Conservation (phyloP, 2,113 vertebrate species). For the Pelvicachromis taeniatus region DNA sequence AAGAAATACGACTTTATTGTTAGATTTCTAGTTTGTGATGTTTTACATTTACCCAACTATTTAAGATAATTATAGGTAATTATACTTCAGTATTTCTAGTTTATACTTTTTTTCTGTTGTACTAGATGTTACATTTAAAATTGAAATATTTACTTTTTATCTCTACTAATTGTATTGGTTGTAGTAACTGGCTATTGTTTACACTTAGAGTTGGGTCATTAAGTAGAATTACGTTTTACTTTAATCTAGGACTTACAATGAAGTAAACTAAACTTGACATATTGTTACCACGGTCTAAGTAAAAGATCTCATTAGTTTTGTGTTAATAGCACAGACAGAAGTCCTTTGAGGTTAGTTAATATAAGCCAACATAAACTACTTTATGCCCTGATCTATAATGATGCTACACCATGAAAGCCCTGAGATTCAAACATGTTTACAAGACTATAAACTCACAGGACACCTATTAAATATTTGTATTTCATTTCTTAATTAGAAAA, state of each 20-base stretch:
- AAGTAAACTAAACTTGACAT: background rate
- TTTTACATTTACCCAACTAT: background rate
- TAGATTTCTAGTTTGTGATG: background rate
- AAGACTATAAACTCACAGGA: background rate
- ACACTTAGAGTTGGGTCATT: background rate
- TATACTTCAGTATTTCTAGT: background rate
- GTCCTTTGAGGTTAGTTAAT: background rate
- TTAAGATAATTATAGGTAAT: background rate
- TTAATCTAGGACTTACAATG: background rate
- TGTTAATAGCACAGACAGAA: background rate
- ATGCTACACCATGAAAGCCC: background rate
- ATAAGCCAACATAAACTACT: background rate
- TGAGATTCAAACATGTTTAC: background rate
- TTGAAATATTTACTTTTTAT: background rate
- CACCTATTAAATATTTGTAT: background rate
- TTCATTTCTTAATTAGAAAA: background rate
- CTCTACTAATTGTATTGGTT: background rate
- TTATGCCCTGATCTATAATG: background rate
- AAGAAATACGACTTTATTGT: background rate
- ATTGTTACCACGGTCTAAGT: fast-evolving
- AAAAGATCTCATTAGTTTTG: background rate
- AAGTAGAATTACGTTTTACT: background rate
- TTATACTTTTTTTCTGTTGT: background rate
- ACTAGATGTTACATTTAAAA: background rate
- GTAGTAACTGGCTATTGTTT: background rate